These are phyloP conservation scores for Xerus rutilus DNA, from an alignment of 2,797 vertebrate species.

Conservation along the genomic window DNA sequence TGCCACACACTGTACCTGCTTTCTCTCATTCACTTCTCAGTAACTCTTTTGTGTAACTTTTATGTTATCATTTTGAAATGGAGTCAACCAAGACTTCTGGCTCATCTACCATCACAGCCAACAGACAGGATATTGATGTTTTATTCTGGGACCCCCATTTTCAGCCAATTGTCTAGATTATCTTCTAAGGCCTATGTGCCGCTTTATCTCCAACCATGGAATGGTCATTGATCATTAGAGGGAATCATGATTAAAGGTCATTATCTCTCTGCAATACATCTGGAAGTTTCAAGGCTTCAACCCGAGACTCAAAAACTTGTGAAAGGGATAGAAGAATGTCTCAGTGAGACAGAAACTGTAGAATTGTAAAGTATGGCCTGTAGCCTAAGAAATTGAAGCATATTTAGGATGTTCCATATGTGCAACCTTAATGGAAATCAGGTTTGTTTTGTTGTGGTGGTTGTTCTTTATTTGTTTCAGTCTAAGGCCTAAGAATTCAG, in stretches of 20 bases:
- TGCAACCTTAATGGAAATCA: neutral
- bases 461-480: neutral
- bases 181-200: neutral
- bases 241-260: constrained; percentile 27
- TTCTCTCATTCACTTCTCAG: constrained; percentile 38
- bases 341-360: neutral
- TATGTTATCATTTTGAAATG: neutral
- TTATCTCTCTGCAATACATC: constrained; percentile 42
- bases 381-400: neutral
- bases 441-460: neutral
- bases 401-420: neutral
- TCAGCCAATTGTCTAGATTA: neutral
- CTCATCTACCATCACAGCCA: neutral
- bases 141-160: neutral
- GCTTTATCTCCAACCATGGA: neutral
- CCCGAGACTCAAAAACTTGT: neutral
- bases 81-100: constrained; percentile 11
- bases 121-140: neutral
- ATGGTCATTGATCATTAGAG: neutral
- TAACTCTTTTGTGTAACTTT: neutral
- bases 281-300: constrained; percentile 1
- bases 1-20: neutral
- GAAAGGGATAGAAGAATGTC: neutral
- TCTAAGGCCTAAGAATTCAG: constrained; percentile 20
- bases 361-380: neutral